Base-by-base conservation (phyloP, 2,113 vertebrate genomes). In the Seriola aureovittata region DNA sequence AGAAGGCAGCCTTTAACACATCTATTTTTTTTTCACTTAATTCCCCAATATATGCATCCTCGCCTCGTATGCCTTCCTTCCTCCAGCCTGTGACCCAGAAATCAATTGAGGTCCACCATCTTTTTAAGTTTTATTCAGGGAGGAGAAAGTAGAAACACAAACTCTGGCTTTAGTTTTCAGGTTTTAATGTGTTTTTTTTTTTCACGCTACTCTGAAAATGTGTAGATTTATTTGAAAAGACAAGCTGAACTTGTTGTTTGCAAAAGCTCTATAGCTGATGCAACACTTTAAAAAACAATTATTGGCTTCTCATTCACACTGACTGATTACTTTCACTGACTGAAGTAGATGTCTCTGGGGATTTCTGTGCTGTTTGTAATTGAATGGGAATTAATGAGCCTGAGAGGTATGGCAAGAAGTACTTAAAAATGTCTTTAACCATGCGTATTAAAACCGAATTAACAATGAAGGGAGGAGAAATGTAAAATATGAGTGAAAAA, bases 361-460 rank as follows among this genome's bases (percentile, higher is more conserved):
- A 79, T 84, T 88, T 86, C 81, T 71, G 48, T 72, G 72, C 81
- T 7, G 66, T 84, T 88, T 85, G 77, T 80, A 78, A 90, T 71
- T 85, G 85, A 86, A 79, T 69, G 64, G 71, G 78, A 83, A 75
- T 74, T 81, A 92, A 90, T 89, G 85, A 92, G 85, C 58, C 80
- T 42, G 40, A 81, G 70, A 84, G 40, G 62, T 80, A 67, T 25
- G 36, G 73, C 70, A 42, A 85, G 59, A 76, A 17, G 78, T 80
- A 70, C 50, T 84, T 81, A 65, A 80, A 73, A 88, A 58, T 71
- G 48, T 74, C 74, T 88, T 77, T 75, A 87, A 66, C 69, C 34
- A 0, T 52, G 72, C 17, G 16, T 68, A 59, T 58, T 75, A 77
- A 62, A 67, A 75, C 13, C 10, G 38, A 79, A 82, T 86, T 60